These are phyloP conservation scores for Mesorhabditis belari DNA, from an alignment of 2,888 invertebrate genomes.

Conservation along the genomic window DNA sequence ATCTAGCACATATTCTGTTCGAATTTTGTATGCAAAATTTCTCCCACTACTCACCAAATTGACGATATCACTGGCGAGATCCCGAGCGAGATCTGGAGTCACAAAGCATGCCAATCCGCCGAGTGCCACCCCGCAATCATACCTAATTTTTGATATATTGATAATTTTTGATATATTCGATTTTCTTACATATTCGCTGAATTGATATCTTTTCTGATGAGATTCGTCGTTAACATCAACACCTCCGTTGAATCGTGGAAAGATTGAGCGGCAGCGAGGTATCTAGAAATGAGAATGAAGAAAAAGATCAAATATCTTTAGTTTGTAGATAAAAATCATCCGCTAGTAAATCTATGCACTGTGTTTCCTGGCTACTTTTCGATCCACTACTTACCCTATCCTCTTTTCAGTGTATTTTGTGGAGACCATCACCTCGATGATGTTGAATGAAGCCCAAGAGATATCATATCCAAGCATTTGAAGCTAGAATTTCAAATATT, in stretches of 20 bases:
- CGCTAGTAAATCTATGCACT: background rate
- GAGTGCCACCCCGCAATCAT: conserved; percentile 94
- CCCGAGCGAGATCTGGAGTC: conserved; percentile 88
- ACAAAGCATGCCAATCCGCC: conserved; percentile 96
- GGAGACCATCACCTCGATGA: conserved; percentile 99
- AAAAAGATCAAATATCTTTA: too few relatives aligned
- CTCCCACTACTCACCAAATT: conserved; percentile 69
- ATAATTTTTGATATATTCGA: conserved; percentile 60
- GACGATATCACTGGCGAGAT: conserved; percentile 97
- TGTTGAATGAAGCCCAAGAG: conserved; percentile 98
- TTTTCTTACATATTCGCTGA: background rate
- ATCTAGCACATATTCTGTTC: background rate
- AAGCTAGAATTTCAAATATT: conserved; percentile 67
- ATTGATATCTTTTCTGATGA: conserved; percentile 93
- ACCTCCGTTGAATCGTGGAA: conserved; percentile 96
- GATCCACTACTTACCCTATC: conserved; percentile 37
- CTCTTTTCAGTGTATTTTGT: conserved; percentile 75
- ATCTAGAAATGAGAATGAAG: too few relatives aligned
- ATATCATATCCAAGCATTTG: conserved; percentile 99
- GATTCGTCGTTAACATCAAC: conserved; percentile 97
- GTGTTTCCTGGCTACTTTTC: too few relatives aligned
- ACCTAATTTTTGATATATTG: conserved; percentile 54
- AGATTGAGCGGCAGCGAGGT: conserved; percentile 92
- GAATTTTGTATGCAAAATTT: conserved; percentile 1
- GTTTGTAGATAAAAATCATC: background rate